These are phyloP conservation scores for Drosophila lacteicornis DNA, from an alignment of 1,140 invertebrate genomes.

Conservation along the genomic window DNA sequence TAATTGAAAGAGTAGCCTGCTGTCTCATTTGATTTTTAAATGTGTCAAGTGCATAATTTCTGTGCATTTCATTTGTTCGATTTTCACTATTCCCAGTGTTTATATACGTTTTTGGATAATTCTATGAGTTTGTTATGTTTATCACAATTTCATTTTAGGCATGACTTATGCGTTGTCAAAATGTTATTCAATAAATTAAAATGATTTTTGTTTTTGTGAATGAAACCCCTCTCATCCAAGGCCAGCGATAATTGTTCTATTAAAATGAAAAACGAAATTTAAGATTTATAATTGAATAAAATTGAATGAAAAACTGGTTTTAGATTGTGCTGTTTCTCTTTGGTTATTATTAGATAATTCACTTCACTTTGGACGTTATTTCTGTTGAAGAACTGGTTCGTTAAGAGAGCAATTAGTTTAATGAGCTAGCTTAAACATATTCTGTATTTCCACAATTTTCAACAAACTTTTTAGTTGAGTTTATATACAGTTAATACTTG, in stretches of 20 bases:
- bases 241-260: conserved; percentile 30
- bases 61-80: background rate
- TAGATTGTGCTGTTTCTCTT: background rate
- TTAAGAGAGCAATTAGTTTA: conserved; percentile 14
- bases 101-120: no score
- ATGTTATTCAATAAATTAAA: conserved; percentile 13
- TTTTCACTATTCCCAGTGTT: conserved; percentile 9
- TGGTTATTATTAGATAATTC: conserved; percentile 26
- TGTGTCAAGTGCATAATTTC: conserved; percentile 65
- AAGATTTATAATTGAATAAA: conserved; percentile 1
- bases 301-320: conserved; percentile 29
- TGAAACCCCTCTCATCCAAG: conserved; percentile 18
- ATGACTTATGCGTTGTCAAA: background rate
- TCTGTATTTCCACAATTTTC: background rate
- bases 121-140: conserved; percentile 11
- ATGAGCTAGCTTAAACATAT: conserved; percentile 4
- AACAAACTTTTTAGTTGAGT: background rate
- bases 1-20: background rate
- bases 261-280: conserved; percentile 16
- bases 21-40: conserved; percentile 30
- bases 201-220: conserved; percentile 24
- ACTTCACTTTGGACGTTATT: conserved; percentile 6
- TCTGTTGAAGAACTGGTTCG: conserved; percentile 30
- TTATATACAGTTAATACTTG: no score
- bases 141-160: background rate